These are phyloP conservation scores for Spizella passerina DNA, from an alignment of 2,797 vertebrate species.

Conservation along the genomic window DNA sequence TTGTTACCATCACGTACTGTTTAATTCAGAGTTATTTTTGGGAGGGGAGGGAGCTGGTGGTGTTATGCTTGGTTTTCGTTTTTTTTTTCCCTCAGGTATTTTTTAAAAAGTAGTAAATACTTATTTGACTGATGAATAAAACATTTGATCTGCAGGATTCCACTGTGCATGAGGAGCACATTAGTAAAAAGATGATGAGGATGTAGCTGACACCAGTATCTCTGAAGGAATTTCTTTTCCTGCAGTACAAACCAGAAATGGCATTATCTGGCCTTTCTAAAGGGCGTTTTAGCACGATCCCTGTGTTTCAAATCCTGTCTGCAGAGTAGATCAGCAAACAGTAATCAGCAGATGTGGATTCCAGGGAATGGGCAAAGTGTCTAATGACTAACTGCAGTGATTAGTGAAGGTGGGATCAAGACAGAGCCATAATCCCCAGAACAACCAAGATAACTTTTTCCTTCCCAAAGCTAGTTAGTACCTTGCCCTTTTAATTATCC, in stretches of 20 bases:
- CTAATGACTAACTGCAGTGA: slow-evolving; percentile 31
- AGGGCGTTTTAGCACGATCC: slow-evolving; percentile 32
- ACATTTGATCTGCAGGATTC: neutral
- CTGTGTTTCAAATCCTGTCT: neutral
- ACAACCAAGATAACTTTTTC: neutral
- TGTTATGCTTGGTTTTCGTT: neutral
- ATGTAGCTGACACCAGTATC: neutral
- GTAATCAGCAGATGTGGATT: slow-evolving; percentile 49
- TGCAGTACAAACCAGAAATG: neutral
- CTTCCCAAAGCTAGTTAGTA: slow-evolving; percentile 41
- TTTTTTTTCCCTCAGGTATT: neutral
- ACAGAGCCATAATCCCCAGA: neutral
- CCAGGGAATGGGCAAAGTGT: slow-evolving; percentile 41
- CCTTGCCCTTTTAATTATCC: slow-evolving; percentile 57
- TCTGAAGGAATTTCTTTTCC: neutral
- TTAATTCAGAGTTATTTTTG: neutral
- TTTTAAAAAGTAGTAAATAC: neutral
- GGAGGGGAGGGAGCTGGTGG: neutral
- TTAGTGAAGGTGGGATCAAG: slow-evolving; percentile 8
- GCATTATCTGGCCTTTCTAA: slow-evolving; percentile 55
- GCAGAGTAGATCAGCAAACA: slow-evolving; percentile 17
- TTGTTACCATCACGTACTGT: neutral
- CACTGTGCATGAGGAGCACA: neutral
- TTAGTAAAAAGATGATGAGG: neutral
- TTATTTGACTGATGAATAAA: neutral